phyloP scores from a whole-genome alignment of 35 echinoderm and acorn worm genomes.

The Lytechinus pictus region DNA sequence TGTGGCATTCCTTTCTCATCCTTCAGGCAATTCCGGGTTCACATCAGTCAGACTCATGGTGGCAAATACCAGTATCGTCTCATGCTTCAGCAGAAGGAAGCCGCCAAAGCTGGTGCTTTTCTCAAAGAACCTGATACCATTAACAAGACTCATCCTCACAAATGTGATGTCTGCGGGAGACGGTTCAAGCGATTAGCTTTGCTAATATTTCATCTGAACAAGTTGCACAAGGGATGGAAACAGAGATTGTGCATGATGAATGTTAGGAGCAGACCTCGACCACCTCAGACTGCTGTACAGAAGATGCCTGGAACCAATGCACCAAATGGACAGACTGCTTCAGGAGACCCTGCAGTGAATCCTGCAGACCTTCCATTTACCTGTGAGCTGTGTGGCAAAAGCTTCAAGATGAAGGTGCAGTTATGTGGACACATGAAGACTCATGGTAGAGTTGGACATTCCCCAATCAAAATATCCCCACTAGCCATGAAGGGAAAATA shows the following conservation, averaged over 20 bases:
- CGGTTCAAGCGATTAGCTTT: slow-evolving; percentile 28
- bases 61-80: slow-evolving; percentile 49
- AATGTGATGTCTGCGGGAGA: slow-evolving; percentile 41
- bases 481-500: slow-evolving; percentile 26
- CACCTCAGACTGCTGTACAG: not conserved
- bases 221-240: slow-evolving; percentile 49
- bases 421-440: slow-evolving; percentile 52
- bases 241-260: slow-evolving; percentile 48
- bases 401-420: slow-evolving; percentile 45
- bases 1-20: not conserved
- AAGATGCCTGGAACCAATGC: not conserved
- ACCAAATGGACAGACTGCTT: not conserved
- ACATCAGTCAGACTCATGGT: slow-evolving; percentile 46
- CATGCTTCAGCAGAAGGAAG: slow-evolving; percentile 38
- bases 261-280: slow-evolving; percentile 36
- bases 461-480: slow-evolving; percentile 36
- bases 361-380: slow-evolving; percentile 24
- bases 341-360: not conserved
- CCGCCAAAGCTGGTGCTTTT: slow-evolving; percentile 24
- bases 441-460: slow-evolving; percentile 47
- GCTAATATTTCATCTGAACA: slow-evolving; percentile 49
- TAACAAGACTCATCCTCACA: slow-evolving; percentile 39
- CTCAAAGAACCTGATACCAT: not conserved
- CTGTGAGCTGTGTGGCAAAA: slow-evolving; percentile 41
- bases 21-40: slow-evolving; percentile 26